phyloP scores from a whole-genome alignment of 2,797 vertebrate species.

The Tokudaia tokunoshimensis region DNA sequence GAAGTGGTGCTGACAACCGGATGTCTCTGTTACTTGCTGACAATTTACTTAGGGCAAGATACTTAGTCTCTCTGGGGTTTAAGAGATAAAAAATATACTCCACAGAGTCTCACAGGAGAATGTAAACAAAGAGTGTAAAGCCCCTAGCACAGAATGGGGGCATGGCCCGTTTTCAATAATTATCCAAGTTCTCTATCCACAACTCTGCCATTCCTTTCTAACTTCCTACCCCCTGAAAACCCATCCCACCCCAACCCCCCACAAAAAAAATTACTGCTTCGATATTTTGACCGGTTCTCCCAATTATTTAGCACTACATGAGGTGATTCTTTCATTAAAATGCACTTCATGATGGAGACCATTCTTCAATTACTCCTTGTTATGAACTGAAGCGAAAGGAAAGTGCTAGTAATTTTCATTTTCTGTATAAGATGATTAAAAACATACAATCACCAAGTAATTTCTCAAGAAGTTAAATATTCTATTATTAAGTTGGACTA shows the following conservation, averaged over 20 bases:
- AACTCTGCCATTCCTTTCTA: background rate
- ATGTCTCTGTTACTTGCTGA: background rate
- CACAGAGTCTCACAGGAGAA: background rate
- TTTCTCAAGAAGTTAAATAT: conserved; percentile 49
- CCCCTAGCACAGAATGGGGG: background rate
- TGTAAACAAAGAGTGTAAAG: background rate
- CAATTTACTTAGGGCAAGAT: background rate
- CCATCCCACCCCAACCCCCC: no score
- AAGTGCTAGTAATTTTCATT: conserved; percentile 40
- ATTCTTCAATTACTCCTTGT: background rate
- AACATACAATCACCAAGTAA: background rate
- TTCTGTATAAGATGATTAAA: conserved; percentile 58
- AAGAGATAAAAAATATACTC: conserved; percentile 4
- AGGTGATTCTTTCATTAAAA: conserved; percentile 21
- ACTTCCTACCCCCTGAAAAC: background rate
- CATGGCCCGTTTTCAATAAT: background rate
- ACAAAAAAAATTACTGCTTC: background rate
- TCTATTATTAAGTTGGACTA: background rate
- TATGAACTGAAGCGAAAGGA: conserved; percentile 28
- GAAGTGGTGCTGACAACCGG: background rate
- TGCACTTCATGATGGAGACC: background rate
- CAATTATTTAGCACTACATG: background rate
- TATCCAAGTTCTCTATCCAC: background rate
- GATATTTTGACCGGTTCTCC: background rate
- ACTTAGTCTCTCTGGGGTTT: background rate